Evolutionary conservation across 2,797 vertebrate genomes (phyloP), one percentile per base, ranked within the genome.

Genomic region (Myripristis jacobus): DNA sequence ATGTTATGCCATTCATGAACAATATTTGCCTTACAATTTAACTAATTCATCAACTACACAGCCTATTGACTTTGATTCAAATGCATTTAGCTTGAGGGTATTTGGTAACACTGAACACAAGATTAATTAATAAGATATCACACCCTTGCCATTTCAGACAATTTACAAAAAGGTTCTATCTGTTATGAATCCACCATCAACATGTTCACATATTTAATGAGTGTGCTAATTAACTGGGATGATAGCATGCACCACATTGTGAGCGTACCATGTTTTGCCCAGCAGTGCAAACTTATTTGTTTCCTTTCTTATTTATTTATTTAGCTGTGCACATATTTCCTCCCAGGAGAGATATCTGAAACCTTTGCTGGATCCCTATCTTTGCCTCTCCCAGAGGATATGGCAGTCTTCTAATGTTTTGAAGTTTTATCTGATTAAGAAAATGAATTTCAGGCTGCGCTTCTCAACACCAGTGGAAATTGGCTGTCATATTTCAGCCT

Each of bases 41-140:
- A 76, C 77, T 71, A 80, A 87, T 83, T 82, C 62, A 87, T 86
- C 84, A 83, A 57, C 64, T 36, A 29, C 65, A 59, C 52, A 66
- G 64, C 61, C 34, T 65, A 29, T 80, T 82, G 64, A 69, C 84
- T 91, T 72, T 82, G 74, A 85, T 85, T 81, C 66, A 6, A 44
- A 83, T 84, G 82, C 55, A 66, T 82, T 87, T 83, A 68, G 82
- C 90, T 84, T 51, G 34, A 79, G 90, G 91, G 82, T 84, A 73
- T 91, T 90, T 87, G 70, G 83, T 88, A 80, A 89, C 77, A 82
- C 77, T 77, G 66, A 89, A 81, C 81, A 78, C 61, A 38, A 88
- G 87, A 93, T 94, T 89, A 92, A 94, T 93, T 89, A 89, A 92
- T 89, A 86, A 87, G 89, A 93, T 93, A 90, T 82, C 74, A 84